These are phyloP conservation scores for Gallinago solitaria DNA, from an alignment of 2,797 vertebrate genomes.

Conservation along the genomic window DNA sequence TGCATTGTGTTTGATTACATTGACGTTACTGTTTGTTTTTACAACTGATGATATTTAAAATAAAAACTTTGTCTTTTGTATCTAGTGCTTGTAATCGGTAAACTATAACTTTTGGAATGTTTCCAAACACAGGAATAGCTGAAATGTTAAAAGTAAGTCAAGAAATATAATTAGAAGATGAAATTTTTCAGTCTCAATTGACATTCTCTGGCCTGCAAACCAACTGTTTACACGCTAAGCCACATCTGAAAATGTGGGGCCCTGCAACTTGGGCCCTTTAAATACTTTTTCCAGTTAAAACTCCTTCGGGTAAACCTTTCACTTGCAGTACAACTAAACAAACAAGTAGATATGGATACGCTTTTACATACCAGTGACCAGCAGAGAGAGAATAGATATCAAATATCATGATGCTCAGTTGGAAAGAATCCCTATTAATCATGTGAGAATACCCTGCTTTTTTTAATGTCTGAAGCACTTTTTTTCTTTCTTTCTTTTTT, in stretches of 20 bases:
- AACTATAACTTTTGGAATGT: not conserved
- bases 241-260: not conserved
- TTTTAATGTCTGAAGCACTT: not conserved
- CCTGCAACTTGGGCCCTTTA: fast-evolving
- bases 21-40: constrained; percentile 12
- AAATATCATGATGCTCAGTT: not conserved
- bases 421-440: not conserved
- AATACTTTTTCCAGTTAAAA: not conserved
- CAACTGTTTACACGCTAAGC: not conserved
- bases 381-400: not conserved
- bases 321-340: not conserved
- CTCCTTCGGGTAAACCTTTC: not conserved
- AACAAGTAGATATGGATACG: not conserved
- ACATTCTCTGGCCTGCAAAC: not conserved
- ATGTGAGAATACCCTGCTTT: not conserved
- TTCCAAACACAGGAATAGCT: not conserved
- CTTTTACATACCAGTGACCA: not conserved
- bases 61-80: not conserved
- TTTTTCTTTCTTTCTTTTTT: too few relatives aligned
- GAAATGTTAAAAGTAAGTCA: not conserved
- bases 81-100: not conserved
- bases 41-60: not conserved
- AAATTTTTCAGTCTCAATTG: not conserved
- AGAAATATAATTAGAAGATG: not conserved
- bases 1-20: not conserved